Evolutionary conservation across 2,113 vertebrate genomes (phyloP).

Genomic region (Bambusicola thoracicus): DNA sequence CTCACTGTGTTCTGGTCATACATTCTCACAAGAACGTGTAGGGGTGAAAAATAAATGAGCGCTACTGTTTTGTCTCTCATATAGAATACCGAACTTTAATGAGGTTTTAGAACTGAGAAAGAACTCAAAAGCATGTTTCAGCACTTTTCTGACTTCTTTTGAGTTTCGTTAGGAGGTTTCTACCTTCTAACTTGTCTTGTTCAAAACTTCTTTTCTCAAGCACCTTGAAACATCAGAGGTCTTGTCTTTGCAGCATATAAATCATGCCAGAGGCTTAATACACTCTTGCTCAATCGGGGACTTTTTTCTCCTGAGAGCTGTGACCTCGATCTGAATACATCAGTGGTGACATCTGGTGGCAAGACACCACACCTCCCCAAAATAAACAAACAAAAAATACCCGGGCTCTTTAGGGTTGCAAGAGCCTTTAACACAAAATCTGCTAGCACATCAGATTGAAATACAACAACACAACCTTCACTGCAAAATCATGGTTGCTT

Average conservation of each 20-base stretch:
- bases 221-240: not conserved
- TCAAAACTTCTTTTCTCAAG: not conserved
- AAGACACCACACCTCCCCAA: not conserved
- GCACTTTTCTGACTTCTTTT: not conserved
- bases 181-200: not conserved
- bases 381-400: not conserved
- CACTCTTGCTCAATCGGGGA: not conserved
- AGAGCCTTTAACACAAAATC: not conserved
- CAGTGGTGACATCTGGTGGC: not conserved
- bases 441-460: not conserved
- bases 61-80: not conserved
- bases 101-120: not conserved
- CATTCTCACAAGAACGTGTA: not conserved
- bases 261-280: not conserved
- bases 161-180: not conserved
- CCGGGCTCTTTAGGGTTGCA: not conserved
- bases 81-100: not conserved
- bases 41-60: not conserved
- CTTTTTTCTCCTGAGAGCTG: not conserved
- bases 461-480: not conserved
- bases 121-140: not conserved
- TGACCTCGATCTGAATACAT: not conserved
- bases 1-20: not conserved
- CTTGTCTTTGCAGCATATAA: not conserved
- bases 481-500: not conserved